These are phyloP conservation scores for Actinemys pallida DNA, from an alignment of 2,113 vertebrate species.

Conservation along the genomic window DNA sequence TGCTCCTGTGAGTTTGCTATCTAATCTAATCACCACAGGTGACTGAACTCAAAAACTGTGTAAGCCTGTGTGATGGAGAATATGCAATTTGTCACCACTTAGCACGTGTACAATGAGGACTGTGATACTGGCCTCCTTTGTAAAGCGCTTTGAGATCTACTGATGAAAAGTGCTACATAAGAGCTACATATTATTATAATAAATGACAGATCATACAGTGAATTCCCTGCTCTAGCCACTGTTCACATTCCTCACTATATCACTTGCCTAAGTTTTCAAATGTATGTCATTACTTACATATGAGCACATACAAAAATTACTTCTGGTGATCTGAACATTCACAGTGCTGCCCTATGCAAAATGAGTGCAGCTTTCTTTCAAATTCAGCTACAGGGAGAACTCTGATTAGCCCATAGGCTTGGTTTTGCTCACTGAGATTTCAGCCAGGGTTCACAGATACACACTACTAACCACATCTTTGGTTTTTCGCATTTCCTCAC, in stretches of 20 bases:
- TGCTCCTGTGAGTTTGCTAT: neutral
- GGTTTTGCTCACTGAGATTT: neutral
- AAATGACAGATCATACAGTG: neutral
- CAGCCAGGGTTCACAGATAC: constrained; percentile 21
- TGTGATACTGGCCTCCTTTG: neutral
- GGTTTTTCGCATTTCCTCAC: neutral
- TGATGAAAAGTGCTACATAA: neutral
- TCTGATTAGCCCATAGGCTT: neutral
- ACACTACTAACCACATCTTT: neutral
- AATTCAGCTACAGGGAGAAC: neutral
- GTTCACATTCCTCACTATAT: neutral
- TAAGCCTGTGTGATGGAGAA: neutral
- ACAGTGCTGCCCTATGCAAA: neutral
- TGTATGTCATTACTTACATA: neutral
- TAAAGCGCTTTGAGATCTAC: neutral
- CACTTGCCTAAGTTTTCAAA: neutral
- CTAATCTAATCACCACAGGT: neutral
- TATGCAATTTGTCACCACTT: neutral
- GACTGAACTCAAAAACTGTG: neutral
- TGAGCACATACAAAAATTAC: neutral
- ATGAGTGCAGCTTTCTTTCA: neutral
- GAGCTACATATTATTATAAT: neutral
- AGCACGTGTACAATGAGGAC: neutral
- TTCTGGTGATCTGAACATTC: neutral
- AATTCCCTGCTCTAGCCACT: neutral